Percentiles rank a stretch among this genome's conserved stretches.
Conservation (phyloP, 1,140 invertebrate species). For the Cotesia glomerata region DNA sequence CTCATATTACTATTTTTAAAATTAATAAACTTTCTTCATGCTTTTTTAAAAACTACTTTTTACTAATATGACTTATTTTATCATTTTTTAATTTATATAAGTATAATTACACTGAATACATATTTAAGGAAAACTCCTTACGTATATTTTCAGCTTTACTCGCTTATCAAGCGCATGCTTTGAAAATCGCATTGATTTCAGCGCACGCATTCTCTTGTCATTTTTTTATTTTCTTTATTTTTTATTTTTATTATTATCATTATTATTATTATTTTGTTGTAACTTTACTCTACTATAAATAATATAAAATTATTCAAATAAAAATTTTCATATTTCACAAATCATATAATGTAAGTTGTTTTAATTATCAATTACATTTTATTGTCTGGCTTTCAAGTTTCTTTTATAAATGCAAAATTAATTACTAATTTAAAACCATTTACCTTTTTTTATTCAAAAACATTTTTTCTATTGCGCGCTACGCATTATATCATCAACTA, state of each 20-base stretch:
- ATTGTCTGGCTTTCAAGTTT: too few relatives aligned
- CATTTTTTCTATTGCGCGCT: too few relatives aligned
- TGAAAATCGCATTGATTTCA: constrained; percentile 56
- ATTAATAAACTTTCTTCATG: neutral
- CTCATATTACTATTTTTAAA: neutral
- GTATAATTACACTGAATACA: constrained; percentile 9
- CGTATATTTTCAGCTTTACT: constrained; percentile 13
- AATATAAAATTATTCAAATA: too few relatives aligned
- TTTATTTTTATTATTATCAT: neutral
- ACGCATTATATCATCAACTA: too few relatives aligned
- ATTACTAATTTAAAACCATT: too few relatives aligned
- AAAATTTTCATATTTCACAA: too few relatives aligned
- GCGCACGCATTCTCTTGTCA: constrained; percentile 41
- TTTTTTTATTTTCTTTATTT: neutral
- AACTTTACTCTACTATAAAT: too few relatives aligned
- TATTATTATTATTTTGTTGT: too few relatives aligned
- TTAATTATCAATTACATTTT: too few relatives aligned
- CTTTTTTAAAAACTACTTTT: neutral
- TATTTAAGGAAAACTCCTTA: neutral
- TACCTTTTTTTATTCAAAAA: too few relatives aligned
- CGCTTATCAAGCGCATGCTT: constrained; percentile 45
- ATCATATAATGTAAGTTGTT: too few relatives aligned
- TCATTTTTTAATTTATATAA: neutral
- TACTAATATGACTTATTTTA: constrained; percentile 18
- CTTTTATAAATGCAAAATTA: too few relatives aligned